These are phyloP conservation scores for Amphiprion ocellaris DNA, from an alignment of 2,113 vertebrate genomes.

Conservation along the genomic window DNA sequence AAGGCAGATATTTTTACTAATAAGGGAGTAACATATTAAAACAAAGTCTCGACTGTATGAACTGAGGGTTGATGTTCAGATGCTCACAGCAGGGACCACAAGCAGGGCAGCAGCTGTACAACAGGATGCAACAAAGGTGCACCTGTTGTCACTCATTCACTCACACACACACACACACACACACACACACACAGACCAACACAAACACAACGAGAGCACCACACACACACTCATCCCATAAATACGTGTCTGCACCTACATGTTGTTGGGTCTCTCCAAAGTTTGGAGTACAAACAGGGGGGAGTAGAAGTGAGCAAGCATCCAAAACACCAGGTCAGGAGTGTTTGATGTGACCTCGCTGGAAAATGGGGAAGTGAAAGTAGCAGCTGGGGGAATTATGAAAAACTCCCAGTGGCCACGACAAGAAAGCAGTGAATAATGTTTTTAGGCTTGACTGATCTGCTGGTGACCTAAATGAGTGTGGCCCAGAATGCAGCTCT, in stretches of 20 bases:
- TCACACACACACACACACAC: background rate
- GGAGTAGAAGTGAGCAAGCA: slow-evolving; percentile 16
- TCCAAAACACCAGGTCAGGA: slow-evolving; percentile 63
- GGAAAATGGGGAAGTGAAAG: slow-evolving; percentile 67
- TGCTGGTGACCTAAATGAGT: slow-evolving; percentile 67
- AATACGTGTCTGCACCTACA: slow-evolving; percentile 40
- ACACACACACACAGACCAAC: slow-evolving; percentile 2
- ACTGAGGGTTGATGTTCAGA: slow-evolving; percentile 23
- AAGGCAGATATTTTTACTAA: slow-evolving; percentile 7
- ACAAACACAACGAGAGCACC: background rate
- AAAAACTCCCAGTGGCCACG: slow-evolving; percentile 53
- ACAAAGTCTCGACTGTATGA: slow-evolving; percentile 30
- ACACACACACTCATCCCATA: slow-evolving; percentile 29
- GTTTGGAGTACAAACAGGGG: slow-evolving; percentile 73
- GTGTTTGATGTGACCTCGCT: slow-evolving; percentile 56
- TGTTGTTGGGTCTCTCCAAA: slow-evolving; percentile 47
- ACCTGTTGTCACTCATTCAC: slow-evolving; percentile 67
- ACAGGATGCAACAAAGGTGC: slow-evolving; percentile 71
- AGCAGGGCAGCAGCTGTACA: slow-evolving; percentile 68
- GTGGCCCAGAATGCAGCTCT: slow-evolving; percentile 64
- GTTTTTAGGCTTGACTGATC: slow-evolving; percentile 52
- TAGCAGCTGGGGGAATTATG: slow-evolving; percentile 65
- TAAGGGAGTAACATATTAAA: background rate
- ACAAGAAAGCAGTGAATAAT: slow-evolving; percentile 56
- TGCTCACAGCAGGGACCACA: slow-evolving; percentile 44